Conservation (phyloP, 2,797 vertebrate species). For the Enteromius unitaeniatus region DNA sequence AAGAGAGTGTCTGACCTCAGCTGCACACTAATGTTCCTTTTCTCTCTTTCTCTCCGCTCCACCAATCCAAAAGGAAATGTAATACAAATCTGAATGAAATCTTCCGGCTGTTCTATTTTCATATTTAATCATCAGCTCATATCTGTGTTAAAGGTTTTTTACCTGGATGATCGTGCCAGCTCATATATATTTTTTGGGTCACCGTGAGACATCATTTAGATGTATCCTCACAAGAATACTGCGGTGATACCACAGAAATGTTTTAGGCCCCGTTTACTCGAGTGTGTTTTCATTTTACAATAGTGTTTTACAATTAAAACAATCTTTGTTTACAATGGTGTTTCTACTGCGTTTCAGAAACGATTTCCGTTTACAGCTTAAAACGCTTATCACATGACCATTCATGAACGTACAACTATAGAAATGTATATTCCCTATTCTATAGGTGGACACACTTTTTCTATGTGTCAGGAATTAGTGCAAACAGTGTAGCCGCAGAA, state of each 20-base stretch:
- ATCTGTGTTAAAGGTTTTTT: background rate
- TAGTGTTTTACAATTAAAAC: no score
- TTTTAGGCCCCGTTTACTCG: background rate
- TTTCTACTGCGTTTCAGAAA: no score
- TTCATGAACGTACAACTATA: no score
- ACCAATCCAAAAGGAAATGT: background rate
- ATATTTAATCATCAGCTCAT: background rate
- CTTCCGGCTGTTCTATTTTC: background rate
- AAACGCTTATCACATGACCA: no score
- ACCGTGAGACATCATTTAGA: background rate
- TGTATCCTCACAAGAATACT: background rate
- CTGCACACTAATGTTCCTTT: background rate
- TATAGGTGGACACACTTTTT: no score
- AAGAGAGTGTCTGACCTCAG: background rate
- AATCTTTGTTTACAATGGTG: no score
- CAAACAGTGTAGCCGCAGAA: no score
- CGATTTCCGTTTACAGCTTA: no score
- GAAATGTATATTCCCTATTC: no score
- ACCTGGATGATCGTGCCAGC: background rate
- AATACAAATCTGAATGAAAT: background rate
- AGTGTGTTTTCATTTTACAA: no score
- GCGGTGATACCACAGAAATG: background rate
- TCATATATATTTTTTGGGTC: background rate
- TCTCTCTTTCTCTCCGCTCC: background rate
- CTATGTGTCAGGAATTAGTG: no score